These are phyloP conservation scores for Ctenopoma kingsleyae DNA, from an alignment of 2,797 vertebrate species.

Conservation along the genomic window DNA sequence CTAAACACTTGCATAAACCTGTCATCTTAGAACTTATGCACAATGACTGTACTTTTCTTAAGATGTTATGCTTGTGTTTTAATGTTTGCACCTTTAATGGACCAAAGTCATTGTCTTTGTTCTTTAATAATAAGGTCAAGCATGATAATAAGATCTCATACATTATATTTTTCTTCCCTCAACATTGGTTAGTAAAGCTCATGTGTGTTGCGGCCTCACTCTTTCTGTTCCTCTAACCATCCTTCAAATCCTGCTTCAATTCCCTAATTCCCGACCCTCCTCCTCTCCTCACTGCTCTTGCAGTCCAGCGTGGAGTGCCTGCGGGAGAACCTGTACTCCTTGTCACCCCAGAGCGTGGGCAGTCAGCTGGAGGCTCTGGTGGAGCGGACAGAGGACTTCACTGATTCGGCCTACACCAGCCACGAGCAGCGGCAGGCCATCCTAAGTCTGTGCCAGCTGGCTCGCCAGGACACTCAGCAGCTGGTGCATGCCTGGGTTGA, in stretches of 20 bases:
- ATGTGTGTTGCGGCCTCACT: neutral
- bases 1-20: slow-evolving; percentile 41
- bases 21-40: slow-evolving; percentile 14
- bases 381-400: slow-evolving; percentile 97
- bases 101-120: slow-evolving; percentile 7
- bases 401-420: slow-evolving; percentile 97
- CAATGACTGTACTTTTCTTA: slow-evolving; percentile 2
- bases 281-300: neutral
- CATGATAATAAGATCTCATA: slow-evolving; percentile 6
- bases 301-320: slow-evolving; percentile 92
- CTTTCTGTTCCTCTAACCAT: slow-evolving; percentile 51
- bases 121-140: slow-evolving; percentile 22
- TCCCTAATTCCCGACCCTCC: neutral
- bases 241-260: slow-evolving; percentile 37
- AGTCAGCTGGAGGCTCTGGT: slow-evolving; percentile 90
- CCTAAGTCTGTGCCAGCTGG: slow-evolving; percentile 90
- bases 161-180: neutral
- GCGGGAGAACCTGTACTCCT: slow-evolving; percentile 89
- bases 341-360: slow-evolving; percentile 88
- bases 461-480: slow-evolving; percentile 91
- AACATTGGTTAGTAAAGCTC: slow-evolving; percentile 4
- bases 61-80: slow-evolving; percentile 32
- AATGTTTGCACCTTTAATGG: slow-evolving; percentile 14
- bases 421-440: slow-evolving; percentile 96
- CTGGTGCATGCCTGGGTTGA: slow-evolving; percentile 91